Conservation (phyloP, 2,888 invertebrate genomes). For the Caenorhabditis uteleia region DNA sequence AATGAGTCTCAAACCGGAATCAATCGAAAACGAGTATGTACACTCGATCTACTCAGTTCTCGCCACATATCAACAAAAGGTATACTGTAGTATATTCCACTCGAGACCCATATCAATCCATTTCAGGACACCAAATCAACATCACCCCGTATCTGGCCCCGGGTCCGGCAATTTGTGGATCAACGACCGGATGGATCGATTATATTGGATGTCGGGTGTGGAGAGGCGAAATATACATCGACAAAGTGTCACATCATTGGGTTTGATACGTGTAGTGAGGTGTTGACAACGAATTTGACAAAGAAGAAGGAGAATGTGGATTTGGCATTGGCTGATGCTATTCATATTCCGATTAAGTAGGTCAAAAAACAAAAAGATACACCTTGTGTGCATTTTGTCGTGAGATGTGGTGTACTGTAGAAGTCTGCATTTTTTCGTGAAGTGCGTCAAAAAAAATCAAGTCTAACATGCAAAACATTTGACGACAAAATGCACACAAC, state of each 20-base stretch:
- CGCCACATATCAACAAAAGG: slow-evolving; percentile 53
- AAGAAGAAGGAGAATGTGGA: slow-evolving; percentile 33
- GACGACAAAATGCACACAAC: too few relatives aligned
- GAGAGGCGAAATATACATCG: slow-evolving; percentile 58
- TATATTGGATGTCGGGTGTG: slow-evolving; percentile 61
- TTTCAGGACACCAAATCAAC: slow-evolving; percentile 26
- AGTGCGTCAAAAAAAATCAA: too few relatives aligned
- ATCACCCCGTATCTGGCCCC: slow-evolving; percentile 56
- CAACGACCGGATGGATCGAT: slow-evolving; percentile 43
- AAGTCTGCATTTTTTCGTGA: too few relatives aligned
- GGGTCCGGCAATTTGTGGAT: slow-evolving; percentile 56
- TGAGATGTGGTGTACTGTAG: background rate
- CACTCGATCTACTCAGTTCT: slow-evolving; percentile 59
- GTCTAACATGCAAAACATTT: too few relatives aligned
- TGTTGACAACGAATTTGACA: slow-evolving; percentile 46
- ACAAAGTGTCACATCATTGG: slow-evolving; percentile 52
- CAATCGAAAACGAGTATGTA: slow-evolving; percentile 56
- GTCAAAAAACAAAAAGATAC: background rate
- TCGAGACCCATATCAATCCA: too few relatives aligned
- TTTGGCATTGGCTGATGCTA: slow-evolving; percentile 40
- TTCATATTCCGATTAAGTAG: slow-evolving; percentile 38
- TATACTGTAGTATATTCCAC: slow-evolving; percentile 1
- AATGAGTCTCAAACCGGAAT: slow-evolving; percentile 23
- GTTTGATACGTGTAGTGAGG: slow-evolving; percentile 61
- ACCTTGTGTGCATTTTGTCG: background rate